Base-by-base conservation (phyloP, 1,140 invertebrate genomes). In the Onthophagus taurus region DNA sequence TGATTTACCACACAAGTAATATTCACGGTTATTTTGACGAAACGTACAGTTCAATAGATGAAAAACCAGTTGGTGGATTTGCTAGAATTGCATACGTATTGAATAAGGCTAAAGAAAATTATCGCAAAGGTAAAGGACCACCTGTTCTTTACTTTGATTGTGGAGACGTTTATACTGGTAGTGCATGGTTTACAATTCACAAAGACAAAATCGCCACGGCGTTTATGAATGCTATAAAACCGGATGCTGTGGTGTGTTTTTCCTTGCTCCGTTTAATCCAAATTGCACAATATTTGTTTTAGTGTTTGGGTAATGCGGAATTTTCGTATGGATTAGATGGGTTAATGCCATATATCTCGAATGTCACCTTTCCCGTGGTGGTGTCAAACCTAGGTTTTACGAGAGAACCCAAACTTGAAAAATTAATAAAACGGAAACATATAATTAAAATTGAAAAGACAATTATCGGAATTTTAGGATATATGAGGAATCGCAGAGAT, bases 151-250 rank as follows among this genome's bases (percentile, higher is more conserved):
- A 83, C 51, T 65, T 93, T 5, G 89, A 90, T 56, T 89, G 83
- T 1, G 90, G 90, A 0, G 90, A 94, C 57, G 91, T 85, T 6
- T 93, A 82, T 58, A 87, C 89, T 18, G 90, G 89, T 0, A 86
- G 85, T 0, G 70, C 80, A 0, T 91, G 81, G 80, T 92, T 85
- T 60, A 80, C 76, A 2, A 57, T 83, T 0, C 82, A 81, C 61
- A 85, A 85, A 55, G 88, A 82, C 74, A 70, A 72, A 48, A 80
- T 86, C 1, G 77, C 83, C 1, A 68, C 80, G 0, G 73, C 78
- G 14, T 87, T 93, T 54, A 67, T 91, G 13, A 88, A 90, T 50
- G 67, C 76, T 14, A 64, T 94, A 0, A 57, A 72, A 19, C 83
- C 89, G 2, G 85, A 92, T 58, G 89, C 80, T 3, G 82, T 89